Base-by-base conservation (phyloP, 2,888 invertebrate species). In the Melieria omissa region DNA sequence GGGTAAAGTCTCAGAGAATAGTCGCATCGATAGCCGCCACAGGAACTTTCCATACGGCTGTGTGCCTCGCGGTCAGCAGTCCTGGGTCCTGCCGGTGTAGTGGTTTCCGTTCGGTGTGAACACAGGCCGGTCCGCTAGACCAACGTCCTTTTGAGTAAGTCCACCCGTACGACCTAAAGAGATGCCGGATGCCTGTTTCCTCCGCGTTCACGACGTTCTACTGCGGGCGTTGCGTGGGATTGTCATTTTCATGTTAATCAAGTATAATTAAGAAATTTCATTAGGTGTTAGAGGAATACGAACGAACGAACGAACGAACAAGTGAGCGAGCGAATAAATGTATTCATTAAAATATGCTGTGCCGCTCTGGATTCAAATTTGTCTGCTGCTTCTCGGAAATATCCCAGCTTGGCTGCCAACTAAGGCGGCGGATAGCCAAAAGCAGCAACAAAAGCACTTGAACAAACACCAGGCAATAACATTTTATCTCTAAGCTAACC, bases 221-320 rank as follows among this genome's bases (percentile, higher is more conserved):
- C 29, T 29, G 29, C 29, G 29, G 29, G 29, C 29, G 29, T 29
- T 29, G 29, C 75, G 74, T 76, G 72, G 76, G 77, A 78, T 79
- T 79, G 78, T 79, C 79, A 75, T 78, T 78, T 78, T 74, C 76
- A 78, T 79, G 79, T 79, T 79, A 78, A 78, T 79, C 78, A 79
- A 79, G 77, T 78, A 76, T 79, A 79, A 79, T 79, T 79, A 78
- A 78, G 78, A 79, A 79, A 78, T 78, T 79, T 79, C 78, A 78
- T 78, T 79, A 79, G 78, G 78, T 78, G 78, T 79, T 77, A 79
- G 78, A 78, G 77, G 79, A 75, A 78, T 78, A 74, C 75, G 69
- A 74, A 74, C 68, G 74, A 78, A 79, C 58, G 58, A 66, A 29
- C n/a, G n/a, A 58, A 58, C 46, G 66, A 65, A 4, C 52, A 2